A percentile compares a stretch with the other conserved stretches of the same genome.
These are phyloP conservation scores for Musca vetustissima DNA, from an alignment of 1,140 invertebrate species.

Conservation along the genomic window DNA sequence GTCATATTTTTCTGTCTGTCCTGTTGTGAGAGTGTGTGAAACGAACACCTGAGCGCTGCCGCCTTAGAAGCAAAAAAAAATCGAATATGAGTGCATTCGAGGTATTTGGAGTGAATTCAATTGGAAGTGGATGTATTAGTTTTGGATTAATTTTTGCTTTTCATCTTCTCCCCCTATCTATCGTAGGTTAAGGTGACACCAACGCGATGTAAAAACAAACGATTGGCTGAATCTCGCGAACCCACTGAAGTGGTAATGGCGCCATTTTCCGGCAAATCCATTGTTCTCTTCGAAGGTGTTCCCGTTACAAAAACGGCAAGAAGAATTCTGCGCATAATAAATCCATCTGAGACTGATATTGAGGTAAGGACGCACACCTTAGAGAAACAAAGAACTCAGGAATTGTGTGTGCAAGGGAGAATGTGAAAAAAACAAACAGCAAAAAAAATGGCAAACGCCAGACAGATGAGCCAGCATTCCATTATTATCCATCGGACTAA, in stretches of 20 bases:
- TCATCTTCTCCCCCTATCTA: neutral
- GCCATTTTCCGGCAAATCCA: slow-evolving; percentile 64
- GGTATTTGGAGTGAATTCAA: neutral
- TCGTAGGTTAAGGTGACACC: slow-evolving; percentile 43
- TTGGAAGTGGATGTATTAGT: neutral
- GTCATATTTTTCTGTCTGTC: too few relatives aligned
- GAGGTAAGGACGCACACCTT: slow-evolving; percentile 55
- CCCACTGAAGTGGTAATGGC: slow-evolving; percentile 59
- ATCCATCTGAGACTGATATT: slow-evolving; percentile 60
- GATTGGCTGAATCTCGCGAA: slow-evolving; percentile 41
- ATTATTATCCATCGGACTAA: too few relatives aligned
- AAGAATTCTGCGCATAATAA: slow-evolving; percentile 60
- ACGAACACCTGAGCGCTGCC: too few relatives aligned
- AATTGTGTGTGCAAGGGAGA: too few relatives aligned
- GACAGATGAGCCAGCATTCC: too few relatives aligned
- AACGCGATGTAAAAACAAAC: slow-evolving; percentile 44
- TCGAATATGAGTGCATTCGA: slow-evolving; percentile 22
- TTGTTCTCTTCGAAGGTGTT: slow-evolving; percentile 67
- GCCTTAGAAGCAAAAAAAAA: neutral
- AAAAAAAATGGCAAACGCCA: too few relatives aligned
- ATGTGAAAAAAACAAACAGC: too few relatives aligned
- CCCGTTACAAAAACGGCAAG: slow-evolving; percentile 59
- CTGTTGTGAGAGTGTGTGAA: too few relatives aligned
- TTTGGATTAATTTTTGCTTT: neutral
- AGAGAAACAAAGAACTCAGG: too few relatives aligned